Conservation (phyloP, 1,140 invertebrate genomes). For the Hypothenemus hampei region DNA sequence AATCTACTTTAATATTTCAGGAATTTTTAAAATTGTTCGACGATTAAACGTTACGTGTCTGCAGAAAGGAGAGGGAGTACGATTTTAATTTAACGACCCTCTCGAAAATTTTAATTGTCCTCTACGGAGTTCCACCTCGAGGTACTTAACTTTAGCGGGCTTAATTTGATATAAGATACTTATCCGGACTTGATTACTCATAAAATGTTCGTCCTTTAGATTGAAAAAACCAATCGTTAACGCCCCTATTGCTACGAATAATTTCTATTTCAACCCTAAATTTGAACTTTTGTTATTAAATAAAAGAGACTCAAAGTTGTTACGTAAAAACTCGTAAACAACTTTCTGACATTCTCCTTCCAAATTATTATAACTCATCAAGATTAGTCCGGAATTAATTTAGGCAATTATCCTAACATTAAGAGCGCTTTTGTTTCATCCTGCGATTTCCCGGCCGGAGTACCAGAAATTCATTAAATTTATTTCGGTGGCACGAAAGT, state of each 20-base stretch:
- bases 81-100: no score
- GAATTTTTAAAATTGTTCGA: no score
- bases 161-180: neutral
- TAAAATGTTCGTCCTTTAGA: neutral
- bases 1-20: no score
- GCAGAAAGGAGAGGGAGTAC: no score
- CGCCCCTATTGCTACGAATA: neutral
- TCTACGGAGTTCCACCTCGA: neutral
- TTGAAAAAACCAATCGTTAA: neutral
- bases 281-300: neutral
- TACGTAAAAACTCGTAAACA: neutral
- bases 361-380: conserved; percentile 7
- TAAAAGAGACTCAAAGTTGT: neutral
- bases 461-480: conserved; percentile 19
- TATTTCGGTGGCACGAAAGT: conserved; percentile 1
- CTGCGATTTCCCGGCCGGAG: neutral
- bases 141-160: conserved; percentile 1
- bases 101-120: conserved; percentile 1
- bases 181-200: conserved; percentile 2
- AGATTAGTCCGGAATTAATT: conserved; percentile 20
- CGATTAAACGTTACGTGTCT: no score
- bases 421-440: conserved; percentile 9
- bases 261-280: neutral
- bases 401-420: conserved; percentile 14
- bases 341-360: neutral